phyloP scores from a whole-genome alignment of 2,113 vertebrate species.

The Notarius lentiginosus region DNA sequence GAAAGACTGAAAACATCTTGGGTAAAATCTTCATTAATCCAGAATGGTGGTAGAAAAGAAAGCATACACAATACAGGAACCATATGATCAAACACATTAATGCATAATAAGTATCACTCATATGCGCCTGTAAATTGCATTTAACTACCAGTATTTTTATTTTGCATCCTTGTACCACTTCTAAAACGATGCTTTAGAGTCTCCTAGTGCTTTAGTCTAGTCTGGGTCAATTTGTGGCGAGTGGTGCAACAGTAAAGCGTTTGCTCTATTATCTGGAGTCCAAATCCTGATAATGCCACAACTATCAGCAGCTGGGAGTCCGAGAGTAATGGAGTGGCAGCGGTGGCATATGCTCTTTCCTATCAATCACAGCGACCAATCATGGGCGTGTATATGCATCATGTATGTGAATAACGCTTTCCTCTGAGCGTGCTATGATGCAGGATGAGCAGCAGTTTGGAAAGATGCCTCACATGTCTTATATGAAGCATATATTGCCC shows the following conservation, averaged over 20 bases:
- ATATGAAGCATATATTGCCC: not conserved
- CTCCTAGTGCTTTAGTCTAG: not conserved
- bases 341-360: not conserved
- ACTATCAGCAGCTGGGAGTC: not conserved
- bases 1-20: slow-evolving; percentile 77
- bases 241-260: not conserved
- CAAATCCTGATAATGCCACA: not conserved
- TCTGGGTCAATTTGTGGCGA: not conserved
- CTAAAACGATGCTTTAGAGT: not conserved
- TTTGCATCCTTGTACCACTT: not conserved
- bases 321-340: not conserved
- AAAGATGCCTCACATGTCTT: not conserved
- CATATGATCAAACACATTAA: not conserved
- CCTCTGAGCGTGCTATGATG: no score
- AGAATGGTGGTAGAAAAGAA: not conserved
- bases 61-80: not conserved
- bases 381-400: not conserved
- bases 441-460: no score
- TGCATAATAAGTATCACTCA: not conserved
- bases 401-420: not conserved
- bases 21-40: slow-evolving; percentile 29
- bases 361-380: not conserved
- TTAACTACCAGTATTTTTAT: not conserved
- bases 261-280: not conserved
- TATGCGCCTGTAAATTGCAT: not conserved